A percentile compares a stretch with the other conserved stretches of the same genome.
Conservation (phyloP, 2,797 vertebrate species). For the Holocentrus rufus region DNA sequence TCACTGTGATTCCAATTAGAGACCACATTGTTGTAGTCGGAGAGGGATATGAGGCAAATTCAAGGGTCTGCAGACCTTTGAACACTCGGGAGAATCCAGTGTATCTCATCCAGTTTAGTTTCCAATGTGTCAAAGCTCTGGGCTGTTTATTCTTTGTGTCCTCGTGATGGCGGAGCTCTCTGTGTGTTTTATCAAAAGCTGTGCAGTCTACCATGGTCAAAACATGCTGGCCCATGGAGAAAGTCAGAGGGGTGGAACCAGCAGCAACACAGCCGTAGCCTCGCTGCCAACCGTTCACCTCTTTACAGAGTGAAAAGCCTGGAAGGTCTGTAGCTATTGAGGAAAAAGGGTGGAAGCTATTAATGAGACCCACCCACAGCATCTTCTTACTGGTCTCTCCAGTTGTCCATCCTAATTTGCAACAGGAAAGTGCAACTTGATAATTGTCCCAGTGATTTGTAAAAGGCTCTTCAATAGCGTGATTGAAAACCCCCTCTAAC, state of each 20-base stretch:
- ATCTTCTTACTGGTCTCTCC: too few species aligned
- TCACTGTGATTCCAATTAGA: conserved; percentile 21
- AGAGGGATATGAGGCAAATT: conserved; percentile 3
- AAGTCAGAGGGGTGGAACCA: conserved; percentile 12
- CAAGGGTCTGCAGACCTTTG: not conserved
- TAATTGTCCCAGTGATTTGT: too few species aligned
- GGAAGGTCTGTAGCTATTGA: too few species aligned
- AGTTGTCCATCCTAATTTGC: too few species aligned
- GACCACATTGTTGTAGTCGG: not conserved
- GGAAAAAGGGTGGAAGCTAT: too few species aligned
- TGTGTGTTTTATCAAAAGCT: conserved; percentile 32
- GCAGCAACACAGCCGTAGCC: conserved; percentile 21
- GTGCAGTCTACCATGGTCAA: conserved; percentile 19
- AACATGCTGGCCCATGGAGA: conserved; percentile 20
- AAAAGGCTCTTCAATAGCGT: too few species aligned
- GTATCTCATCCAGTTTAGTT: conserved; percentile 9
- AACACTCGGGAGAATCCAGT: not conserved
- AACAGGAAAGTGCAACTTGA: too few species aligned
- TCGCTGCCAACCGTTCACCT: too few species aligned
- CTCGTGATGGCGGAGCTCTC: not conserved
- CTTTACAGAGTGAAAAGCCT: too few species aligned
- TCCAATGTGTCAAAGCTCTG: not conserved
- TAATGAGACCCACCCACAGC: too few species aligned
- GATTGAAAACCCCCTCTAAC: too few species aligned
- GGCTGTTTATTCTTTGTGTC: conserved; percentile 2